phyloP scores from a whole-genome alignment of 2,797 vertebrate species.

The Alauda arvensis region DNA sequence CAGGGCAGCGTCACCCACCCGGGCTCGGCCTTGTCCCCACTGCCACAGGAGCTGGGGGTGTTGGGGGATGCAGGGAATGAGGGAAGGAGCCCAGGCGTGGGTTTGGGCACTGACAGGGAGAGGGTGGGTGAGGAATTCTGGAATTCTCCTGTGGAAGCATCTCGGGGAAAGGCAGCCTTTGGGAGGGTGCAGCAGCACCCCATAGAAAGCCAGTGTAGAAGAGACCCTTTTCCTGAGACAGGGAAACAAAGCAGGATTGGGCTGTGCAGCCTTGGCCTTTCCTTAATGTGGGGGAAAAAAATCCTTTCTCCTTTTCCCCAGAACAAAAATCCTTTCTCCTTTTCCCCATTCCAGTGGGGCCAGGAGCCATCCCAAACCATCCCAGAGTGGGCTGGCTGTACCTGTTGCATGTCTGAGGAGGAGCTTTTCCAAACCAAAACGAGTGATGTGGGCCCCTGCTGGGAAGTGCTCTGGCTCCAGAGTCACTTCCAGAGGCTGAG shows the following conservation, averaged over 20 bases:
- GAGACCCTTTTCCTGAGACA: not conserved
- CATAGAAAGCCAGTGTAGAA: not conserved
- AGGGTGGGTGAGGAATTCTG: not conserved
- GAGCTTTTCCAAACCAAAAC: not conserved
- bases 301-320: not conserved
- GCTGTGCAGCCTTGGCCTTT: not conserved
- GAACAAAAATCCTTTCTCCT: not conserved
- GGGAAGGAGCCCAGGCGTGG: rapidly evolving
- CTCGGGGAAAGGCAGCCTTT: not conserved
- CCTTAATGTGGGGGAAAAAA: not conserved
- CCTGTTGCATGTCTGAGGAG: rapidly evolving
- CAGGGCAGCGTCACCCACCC: rapidly evolving
- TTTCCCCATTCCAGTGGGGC: not conserved
- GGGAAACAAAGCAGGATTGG: not conserved
- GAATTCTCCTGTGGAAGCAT: not conserved
- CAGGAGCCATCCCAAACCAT: not conserved
- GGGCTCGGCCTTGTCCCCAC: rapidly evolving
- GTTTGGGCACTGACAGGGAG: rapidly evolving
- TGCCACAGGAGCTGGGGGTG: not conserved
- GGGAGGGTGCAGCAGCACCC: not conserved
- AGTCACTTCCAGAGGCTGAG: not conserved
- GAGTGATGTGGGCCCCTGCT: not conserved
- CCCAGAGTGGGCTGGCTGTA: rapidly evolving
- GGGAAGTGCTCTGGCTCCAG: not conserved
- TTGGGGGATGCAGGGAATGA: not conserved